A percentile compares a stretch with the other conserved stretches of the same genome.
phyloP scores from a whole-genome alignment of 2,888 invertebrate genomes.

The Drosophila monieri region DNA sequence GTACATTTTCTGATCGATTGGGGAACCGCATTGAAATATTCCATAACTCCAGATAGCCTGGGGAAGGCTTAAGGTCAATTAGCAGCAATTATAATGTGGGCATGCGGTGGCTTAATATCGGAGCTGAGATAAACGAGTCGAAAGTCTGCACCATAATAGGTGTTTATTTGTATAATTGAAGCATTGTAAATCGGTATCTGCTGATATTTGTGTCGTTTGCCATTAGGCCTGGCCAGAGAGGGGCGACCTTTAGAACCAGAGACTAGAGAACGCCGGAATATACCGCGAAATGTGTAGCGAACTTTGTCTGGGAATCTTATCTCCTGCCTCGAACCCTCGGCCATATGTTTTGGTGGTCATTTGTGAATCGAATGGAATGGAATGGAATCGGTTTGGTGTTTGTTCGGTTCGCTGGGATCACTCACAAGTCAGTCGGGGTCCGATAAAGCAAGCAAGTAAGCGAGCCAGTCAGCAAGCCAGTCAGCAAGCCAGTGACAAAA shows the following conservation, averaged over 20 bases:
- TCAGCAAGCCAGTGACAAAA: too few species aligned
- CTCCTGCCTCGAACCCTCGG: slow-evolving; percentile 3
- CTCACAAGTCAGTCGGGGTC: slow-evolving; percentile 9
- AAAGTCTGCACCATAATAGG: slow-evolving; percentile 19
- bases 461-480: background rate
- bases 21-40: slow-evolving; percentile 21
- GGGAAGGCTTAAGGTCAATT: slow-evolving; percentile 35
- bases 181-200: slow-evolving; percentile 38
- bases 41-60: slow-evolving; percentile 6
- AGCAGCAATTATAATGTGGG: slow-evolving; percentile 21
- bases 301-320: slow-evolving; percentile 35
- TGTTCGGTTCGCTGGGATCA: slow-evolving; percentile 11
- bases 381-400: background rate
- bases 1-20: slow-evolving; percentile 1
- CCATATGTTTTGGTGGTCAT: slow-evolving; percentile 12
- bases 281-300: slow-evolving; percentile 28
- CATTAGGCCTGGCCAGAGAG: slow-evolving; percentile 12
- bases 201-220: slow-evolving; percentile 31
- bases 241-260: slow-evolving; percentile 35
- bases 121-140: slow-evolving; percentile 25
- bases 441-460: slow-evolving; percentile 12
- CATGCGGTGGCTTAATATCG: slow-evolving; percentile 1
- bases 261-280: background rate
- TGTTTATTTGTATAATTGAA: slow-evolving; percentile 25
- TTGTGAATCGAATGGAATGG: slow-evolving; percentile 8